Base-by-base conservation (phyloP, 1,140 invertebrate genomes). In the Dermatophagoides farinae region DNA sequence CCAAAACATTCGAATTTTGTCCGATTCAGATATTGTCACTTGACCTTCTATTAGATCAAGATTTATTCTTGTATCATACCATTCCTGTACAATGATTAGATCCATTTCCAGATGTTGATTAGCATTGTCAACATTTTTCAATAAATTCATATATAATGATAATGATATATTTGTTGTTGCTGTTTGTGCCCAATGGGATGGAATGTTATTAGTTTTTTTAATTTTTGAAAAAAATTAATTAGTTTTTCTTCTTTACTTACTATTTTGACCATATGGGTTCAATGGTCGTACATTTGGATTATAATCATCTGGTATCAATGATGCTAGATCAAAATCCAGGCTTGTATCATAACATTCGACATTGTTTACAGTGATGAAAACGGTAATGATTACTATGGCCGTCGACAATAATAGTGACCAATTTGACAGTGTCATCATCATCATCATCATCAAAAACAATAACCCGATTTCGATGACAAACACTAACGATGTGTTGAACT, bases 1-100 rank as follows among this genome's bases (percentile, higher is more conserved):
- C 58, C 58, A 60, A 9, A 60, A 39, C 22, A 22, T 37, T 8
- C n/a, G n/a, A 9, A 60, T 41, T 12, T 40, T 25, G 65, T 68
- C 69, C 11, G 57, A 18, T 44, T 59, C 12, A 1, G 44, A 16
- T 14, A 59, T 22, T 11, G 55, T n/a, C 5, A 49, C 11, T 5
- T 49, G 11, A 16, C 2, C 14, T 5, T 25, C n/a, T 4, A 46
- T 23, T 22, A 16, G n/a, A 18, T 11, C 10, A 1, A 44, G 10
- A 20, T 14, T n/a, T 46, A 59, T 51, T 25, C 57, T 51, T n/a
- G 20, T 12, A 51, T 59, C 57, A 31, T 14, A 18, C 57, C 57
- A 59, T 59, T 59, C 40, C 55, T 59, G 57, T 18, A n/a, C 5
- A 5, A 46, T 14, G 23, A 59, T n/a, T 18, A 59, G 4, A 31